Conservation (phyloP, 1,140 invertebrate species). For the Drosophila navojoa region DNA sequence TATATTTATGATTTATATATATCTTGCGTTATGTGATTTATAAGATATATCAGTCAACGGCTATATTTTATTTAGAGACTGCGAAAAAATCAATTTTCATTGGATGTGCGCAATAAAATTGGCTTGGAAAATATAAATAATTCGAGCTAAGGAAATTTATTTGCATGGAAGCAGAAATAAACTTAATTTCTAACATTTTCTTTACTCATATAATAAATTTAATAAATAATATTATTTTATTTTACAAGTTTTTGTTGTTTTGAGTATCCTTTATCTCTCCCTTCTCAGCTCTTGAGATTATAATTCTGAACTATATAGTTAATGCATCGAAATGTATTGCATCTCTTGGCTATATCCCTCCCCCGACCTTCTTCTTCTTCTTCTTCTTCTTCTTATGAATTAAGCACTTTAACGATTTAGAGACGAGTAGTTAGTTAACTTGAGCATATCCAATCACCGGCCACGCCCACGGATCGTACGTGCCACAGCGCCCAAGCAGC, state of each 20-base stretch:
- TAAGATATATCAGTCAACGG: constrained; percentile 16
- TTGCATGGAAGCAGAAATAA: background rate
- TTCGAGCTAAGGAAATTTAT: background rate
- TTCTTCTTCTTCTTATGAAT: constrained; percentile 17
- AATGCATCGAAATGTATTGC: background rate
- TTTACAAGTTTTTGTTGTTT: too few species aligned
- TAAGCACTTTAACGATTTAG: background rate
- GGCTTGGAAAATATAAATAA: background rate
- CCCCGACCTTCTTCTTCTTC: constrained; percentile 13
- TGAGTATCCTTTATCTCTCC: too few species aligned
- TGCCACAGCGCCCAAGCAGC: constrained; percentile 25
- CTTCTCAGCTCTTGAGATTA: too few species aligned
- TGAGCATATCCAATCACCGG: constrained; percentile 15
- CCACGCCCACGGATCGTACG: constrained; percentile 37
- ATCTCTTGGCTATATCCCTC: background rate
- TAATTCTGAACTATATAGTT: background rate
- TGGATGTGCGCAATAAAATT: background rate
- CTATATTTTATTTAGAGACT: background rate
- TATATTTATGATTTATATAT: constrained; percentile 32
- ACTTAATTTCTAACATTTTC: too few species aligned
- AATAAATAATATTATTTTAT: too few species aligned
- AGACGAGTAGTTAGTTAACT: constrained; percentile 5
- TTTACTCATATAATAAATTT: too few species aligned
- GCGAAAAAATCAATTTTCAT: constrained; percentile 4
- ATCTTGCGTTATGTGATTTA: constrained; percentile 60